A percentile compares a stretch with the other conserved stretches of the same genome.
These are phyloP conservation scores for Allacma fusca DNA, from an alignment of 2,888 invertebrate species.

Conservation along the genomic window DNA sequence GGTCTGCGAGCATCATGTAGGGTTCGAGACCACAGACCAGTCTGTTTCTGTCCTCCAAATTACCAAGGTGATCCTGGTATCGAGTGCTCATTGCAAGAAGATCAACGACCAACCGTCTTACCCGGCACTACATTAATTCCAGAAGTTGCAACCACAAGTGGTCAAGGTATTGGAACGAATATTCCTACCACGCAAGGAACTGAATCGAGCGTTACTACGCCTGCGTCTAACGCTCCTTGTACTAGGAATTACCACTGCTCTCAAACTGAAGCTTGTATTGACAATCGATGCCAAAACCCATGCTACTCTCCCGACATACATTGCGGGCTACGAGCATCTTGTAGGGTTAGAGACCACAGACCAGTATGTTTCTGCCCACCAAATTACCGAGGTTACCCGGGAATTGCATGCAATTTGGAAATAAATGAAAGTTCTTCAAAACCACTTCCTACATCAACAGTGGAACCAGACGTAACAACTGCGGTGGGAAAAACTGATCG, in stretches of 20 bases:
- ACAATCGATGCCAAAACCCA: constrained; percentile 79
- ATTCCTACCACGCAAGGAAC: too few relatives aligned
- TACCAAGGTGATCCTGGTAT: constrained; percentile 76
- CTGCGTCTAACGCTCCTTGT: constrained; percentile 56
- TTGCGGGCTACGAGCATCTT: constrained; percentile 76
- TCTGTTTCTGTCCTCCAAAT: constrained; percentile 73
- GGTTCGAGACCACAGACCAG: constrained; percentile 82
- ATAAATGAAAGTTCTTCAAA: too few relatives aligned
- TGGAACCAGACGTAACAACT: too few relatives aligned
- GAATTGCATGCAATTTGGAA: constrained; percentile 72
- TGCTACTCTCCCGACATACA: constrained; percentile 68
- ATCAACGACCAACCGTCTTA: too few relatives aligned
- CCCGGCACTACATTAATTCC: too few relatives aligned
- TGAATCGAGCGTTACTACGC: constrained; percentile 72
- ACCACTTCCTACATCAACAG: too few relatives aligned
- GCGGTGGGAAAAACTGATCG: too few relatives aligned
- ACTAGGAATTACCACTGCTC: constrained; percentile 81
- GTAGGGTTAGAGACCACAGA: constrained; percentile 81
- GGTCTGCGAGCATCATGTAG: constrained; percentile 81
- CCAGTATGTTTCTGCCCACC: constrained; percentile 77
- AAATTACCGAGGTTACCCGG: constrained; percentile 75
- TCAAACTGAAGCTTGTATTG: constrained; percentile 82
- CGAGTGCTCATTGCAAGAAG: constrained; percentile 70
- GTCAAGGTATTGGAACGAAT: too few relatives aligned
- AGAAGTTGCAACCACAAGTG: too few relatives aligned